A percentile compares a stretch with the other conserved stretches of the same genome.
These are phyloP conservation scores for Octonoba sinensis DNA, from an alignment of 2,888 invertebrate genomes.

Conservation along the genomic window DNA sequence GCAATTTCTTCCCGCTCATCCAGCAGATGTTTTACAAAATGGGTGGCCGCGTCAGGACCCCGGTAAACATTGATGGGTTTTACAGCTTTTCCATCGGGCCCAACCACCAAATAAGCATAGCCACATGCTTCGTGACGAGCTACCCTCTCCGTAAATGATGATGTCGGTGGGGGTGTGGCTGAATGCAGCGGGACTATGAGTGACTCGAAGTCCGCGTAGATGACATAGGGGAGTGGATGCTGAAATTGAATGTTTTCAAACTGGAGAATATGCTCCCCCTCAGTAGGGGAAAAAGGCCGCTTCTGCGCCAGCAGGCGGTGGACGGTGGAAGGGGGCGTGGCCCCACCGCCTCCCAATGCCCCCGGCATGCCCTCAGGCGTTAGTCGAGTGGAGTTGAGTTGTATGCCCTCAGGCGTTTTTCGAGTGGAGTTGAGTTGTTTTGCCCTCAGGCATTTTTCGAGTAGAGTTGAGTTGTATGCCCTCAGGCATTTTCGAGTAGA, in stretches of 20 bases:
- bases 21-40: neutral
- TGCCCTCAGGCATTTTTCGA: too few relatives aligned
- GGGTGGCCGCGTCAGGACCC: neutral
- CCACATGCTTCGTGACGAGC: constrained; percentile 1
- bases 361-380: too few relatives aligned
- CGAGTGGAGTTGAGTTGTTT: too few relatives aligned
- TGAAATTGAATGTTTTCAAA: too few relatives aligned
- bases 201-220: neutral
- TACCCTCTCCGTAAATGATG: neutral
- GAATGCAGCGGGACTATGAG: neutral
- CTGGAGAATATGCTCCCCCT: neutral
- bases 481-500: too few relatives aligned
- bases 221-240: neutral
- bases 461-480: too few relatives aligned
- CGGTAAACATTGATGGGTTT: neutral
- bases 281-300: too few relatives aligned
- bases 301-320: too few relatives aligned
- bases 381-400: too few relatives aligned
- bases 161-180: neutral
- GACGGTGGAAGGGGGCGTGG: too few relatives aligned
- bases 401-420: too few relatives aligned
- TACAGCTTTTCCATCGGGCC: neutral
- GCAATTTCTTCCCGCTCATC: neutral
- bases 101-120: constrained; percentile 8
- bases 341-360: too few relatives aligned